Base-by-base conservation (phyloP, 2,888 invertebrate species). In the Bembecia ichneumoniformis region DNA sequence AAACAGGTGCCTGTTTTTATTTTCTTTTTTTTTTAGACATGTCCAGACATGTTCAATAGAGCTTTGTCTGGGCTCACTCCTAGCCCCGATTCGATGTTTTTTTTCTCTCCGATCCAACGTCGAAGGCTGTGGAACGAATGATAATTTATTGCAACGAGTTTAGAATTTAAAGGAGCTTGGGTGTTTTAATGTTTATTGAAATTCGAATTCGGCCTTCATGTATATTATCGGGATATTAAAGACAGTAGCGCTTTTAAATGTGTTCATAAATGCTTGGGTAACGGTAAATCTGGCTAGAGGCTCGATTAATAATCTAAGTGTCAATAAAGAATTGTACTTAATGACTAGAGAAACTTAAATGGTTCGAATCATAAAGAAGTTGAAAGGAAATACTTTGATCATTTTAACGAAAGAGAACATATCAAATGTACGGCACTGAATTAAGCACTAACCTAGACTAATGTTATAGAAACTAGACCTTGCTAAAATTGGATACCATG, bases 41-140 rank as follows among this genome's bases (percentile, higher is more conserved):
- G 82, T 82, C 72, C 71, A 71, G 73, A 82, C 83, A 80, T 73
- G 82, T 77, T 76, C 77, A 77, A 75, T 77, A 76, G 69, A 61
- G 70, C 65, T 74, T 74, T 78, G 74, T 77, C 69, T 70, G 68
- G 60, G 68, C 59, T 73, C 67, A 67, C 69, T 68, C 59, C 72
- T 71, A 73, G 66, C 60, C 64, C 69, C 67, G 67, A 74, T 72
- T 78, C 70, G 66, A 68, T 67, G 59, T 66, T 66, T 73, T 68
- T 63, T 55, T 67, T 69, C 70, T 71, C 68, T 64, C 58, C 56
- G 51, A 49, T 49, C 50, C 46, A 55, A 53, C 54, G 49, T 59
- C 57, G 59, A 54, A 58, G 56, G 49, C 53, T 62, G 62, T 62
- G 68, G 67, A 64, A 67, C 65, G 71, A 74, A 77, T 73, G 64